phyloP scores from a whole-genome alignment of 2,888 invertebrate species.

The Eupithecia vulgata region DNA sequence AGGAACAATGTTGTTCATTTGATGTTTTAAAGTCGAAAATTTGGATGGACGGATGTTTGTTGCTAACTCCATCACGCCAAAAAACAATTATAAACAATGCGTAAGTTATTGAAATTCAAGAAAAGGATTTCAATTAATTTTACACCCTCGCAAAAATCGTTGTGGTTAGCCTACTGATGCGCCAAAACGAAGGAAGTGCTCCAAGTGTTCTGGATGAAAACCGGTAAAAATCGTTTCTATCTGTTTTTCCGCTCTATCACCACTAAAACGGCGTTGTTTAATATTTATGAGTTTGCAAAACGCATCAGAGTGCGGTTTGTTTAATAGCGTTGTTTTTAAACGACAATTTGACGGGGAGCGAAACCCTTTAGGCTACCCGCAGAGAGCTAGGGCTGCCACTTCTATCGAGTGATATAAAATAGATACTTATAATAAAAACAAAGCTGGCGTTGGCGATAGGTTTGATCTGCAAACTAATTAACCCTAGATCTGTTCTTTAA shows the following conservation, averaged over 20 bases:
- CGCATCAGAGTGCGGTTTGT: constrained; percentile 81
- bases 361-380: constrained; percentile 78
- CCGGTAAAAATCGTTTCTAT: background rate
- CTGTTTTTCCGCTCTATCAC: constrained; percentile 10
- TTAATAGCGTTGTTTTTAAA: constrained; percentile 83
- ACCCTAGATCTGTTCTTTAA: background rate
- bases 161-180: background rate
- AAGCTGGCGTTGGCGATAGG: background rate
- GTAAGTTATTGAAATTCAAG: background rate
- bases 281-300: constrained; percentile 81
- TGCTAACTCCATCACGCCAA: background rate
- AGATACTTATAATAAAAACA: background rate
- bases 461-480: background rate
- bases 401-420: background rate
- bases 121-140: background rate
- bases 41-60: background rate
- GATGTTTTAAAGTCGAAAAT: background rate
- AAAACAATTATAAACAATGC: too few species aligned
- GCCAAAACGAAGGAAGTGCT: background rate
- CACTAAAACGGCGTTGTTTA: constrained; percentile 54
- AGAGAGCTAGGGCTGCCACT: constrained; percentile 64
- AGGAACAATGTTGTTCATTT: background rate
- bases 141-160: background rate
- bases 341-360: constrained; percentile 74
- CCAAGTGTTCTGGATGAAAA: background rate